Percentiles rank a stretch among this genome's conserved stretches.
These are phyloP conservation scores for Lepidocolaptes lacrymiger DNA, from an alignment of 2,797 vertebrate genomes.

Conservation along the genomic window DNA sequence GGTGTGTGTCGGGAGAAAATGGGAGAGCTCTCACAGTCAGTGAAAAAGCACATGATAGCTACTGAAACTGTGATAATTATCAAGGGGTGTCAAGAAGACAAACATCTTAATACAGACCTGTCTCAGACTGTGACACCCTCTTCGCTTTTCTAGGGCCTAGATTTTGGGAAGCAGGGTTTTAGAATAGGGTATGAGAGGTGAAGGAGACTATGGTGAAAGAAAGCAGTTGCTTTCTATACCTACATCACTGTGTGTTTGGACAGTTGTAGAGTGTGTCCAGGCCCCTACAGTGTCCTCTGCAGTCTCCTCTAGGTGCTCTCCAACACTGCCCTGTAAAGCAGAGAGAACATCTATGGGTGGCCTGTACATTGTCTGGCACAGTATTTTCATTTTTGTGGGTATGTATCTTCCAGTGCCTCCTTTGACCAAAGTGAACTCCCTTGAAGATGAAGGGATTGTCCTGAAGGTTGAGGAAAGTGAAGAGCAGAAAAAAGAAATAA, in stretches of 20 bases:
- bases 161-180: neutral
- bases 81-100: neutral
- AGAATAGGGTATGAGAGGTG: neutral
- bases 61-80: neutral
- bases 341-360: neutral
- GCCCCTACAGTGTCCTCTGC: neutral
- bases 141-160: neutral
- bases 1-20: neutral
- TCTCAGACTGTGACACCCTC: neutral
- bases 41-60: neutral
- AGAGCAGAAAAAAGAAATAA: conserved; percentile 62
- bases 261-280: neutral
- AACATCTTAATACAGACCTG: neutral
- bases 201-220: neutral
- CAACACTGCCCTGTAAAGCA: neutral
- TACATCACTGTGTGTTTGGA: neutral
- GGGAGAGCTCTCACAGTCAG: neutral
- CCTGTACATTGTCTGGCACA: neutral
- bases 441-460: conserved; percentile 65
- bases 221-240: neutral
- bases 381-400: neutral
- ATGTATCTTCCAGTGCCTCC: conserved; percentile 57
- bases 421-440: conserved; percentile 67
- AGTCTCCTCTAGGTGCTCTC: neutral
- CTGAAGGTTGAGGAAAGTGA: conserved; percentile 70